Percentiles rank a stretch among this genome's conserved stretches.
Conservation (phyloP, 2,113 vertebrate genomes). For the Silurus asotus region DNA sequence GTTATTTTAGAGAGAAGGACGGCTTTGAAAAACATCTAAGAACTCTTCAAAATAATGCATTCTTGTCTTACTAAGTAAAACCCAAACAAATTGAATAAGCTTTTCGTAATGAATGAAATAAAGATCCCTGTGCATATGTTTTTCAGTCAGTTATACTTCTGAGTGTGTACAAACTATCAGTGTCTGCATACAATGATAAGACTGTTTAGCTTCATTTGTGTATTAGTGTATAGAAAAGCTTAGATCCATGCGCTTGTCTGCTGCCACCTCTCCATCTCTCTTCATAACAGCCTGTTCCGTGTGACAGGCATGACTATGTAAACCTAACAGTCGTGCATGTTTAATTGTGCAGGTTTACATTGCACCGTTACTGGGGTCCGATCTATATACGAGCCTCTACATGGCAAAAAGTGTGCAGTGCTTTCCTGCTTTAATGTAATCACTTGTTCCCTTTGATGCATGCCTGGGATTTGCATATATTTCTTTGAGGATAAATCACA, state of each 20-base stretch:
- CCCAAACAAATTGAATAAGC: background rate
- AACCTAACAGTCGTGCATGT: conserved; percentile 23
- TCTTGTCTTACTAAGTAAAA: background rate
- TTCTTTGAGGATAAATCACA: conserved; percentile 73
- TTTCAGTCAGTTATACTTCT: background rate
- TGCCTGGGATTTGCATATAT: conserved; percentile 75
- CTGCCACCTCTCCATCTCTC: conserved; percentile 28
- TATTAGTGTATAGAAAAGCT: background rate
- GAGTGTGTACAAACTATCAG: background rate
- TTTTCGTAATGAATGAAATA: background rate
- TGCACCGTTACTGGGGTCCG: conserved; percentile 13
- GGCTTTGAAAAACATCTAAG: background rate
- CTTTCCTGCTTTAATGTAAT: conserved; percentile 71
- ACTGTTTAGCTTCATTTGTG: conserved; percentile 26
- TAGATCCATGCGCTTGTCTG: background rate
- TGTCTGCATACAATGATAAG: conserved; percentile 21
- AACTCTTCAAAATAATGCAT: background rate
- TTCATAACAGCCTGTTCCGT: background rate
- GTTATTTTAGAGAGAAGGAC: background rate
- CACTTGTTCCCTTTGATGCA: conserved; percentile 72
- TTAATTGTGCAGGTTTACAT: conserved; percentile 41
- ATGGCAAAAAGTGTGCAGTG: conserved; percentile 35
- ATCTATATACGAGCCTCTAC: conserved; percentile 32
- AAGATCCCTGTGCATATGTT: background rate
- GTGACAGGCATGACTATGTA: conserved; percentile 39